Percentiles rank a stretch among this genome's conserved stretches.
These are phyloP conservation scores for Eupithecia centaureata DNA, from an alignment of 2,888 invertebrate species.

Conservation along the genomic window DNA sequence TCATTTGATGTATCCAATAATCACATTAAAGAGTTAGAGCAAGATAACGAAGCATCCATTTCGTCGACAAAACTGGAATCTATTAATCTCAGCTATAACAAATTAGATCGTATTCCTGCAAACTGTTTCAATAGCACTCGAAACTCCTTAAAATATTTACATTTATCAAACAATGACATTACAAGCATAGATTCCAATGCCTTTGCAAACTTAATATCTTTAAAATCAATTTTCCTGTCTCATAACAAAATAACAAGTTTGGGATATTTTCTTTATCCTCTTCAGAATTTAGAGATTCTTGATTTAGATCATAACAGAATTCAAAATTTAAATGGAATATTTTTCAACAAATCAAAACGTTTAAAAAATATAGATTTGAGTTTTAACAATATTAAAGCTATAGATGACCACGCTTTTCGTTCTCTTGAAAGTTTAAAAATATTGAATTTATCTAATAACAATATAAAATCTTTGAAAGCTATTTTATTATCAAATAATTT, in stretches of 20 bases:
- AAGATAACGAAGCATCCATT: not conserved
- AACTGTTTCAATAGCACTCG: constrained; percentile 17
- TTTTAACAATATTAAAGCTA: constrained; percentile 14
- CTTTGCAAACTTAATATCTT: constrained; percentile 10
- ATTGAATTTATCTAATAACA: constrained; percentile 20
- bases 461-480: constrained; percentile 7
- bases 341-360: constrained; percentile 6
- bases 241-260: constrained; percentile 21
- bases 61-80: constrained; percentile 7
- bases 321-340: constrained; percentile 10
- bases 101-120: constrained; percentile 8
- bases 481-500: constrained; percentile 19
- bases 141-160: constrained; percentile 17
- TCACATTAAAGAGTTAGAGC: constrained; percentile 16
- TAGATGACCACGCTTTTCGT: constrained; percentile 21
- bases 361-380: constrained; percentile 21
- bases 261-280: constrained; percentile 9
- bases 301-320: constrained; percentile 20
- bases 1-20: constrained; percentile 16
- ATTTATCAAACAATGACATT: constrained; percentile 28
- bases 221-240: constrained; percentile 12
- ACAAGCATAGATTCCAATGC: constrained; percentile 16
- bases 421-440: constrained; percentile 9
- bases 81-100: constrained; percentile 25
- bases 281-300: constrained; percentile 12